Evolutionary conservation across 2,888 invertebrate genomes (phyloP).

Genomic region (Dioctria linearis): DNA sequence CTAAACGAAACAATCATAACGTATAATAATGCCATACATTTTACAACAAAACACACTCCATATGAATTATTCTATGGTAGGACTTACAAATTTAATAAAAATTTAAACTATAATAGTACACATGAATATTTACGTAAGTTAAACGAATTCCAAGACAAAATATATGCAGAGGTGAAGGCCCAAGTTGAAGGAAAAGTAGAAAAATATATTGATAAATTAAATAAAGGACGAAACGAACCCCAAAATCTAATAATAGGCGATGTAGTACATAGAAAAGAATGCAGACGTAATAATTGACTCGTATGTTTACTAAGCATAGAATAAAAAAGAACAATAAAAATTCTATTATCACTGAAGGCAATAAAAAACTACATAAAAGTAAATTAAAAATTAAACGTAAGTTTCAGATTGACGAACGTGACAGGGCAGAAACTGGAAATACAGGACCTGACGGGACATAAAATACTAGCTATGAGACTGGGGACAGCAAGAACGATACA

Average conservation of each 20-base stretch:
- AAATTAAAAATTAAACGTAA: background rate
- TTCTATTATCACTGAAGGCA: background rate
- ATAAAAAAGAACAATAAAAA: too few species aligned
- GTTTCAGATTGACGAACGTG: background rate
- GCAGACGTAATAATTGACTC: background rate
- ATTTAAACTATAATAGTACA: background rate
- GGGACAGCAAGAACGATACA: background rate
- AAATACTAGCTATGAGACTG: background rate
- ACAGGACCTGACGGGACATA: background rate
- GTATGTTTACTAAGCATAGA: background rate
- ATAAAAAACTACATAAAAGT: background rate
- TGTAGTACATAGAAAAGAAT: too few species aligned
- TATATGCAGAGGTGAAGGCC: background rate
- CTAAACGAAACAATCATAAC: background rate
- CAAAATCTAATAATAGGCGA: too few species aligned
- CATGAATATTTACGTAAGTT: background rate
- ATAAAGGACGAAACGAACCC: too few species aligned
- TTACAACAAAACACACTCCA: background rate
- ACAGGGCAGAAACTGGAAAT: background rate
- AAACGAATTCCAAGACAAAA: background rate
- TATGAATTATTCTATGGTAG: conserved; percentile 2
- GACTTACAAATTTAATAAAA: background rate
- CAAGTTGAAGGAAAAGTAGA: background rate
- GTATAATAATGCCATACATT: conserved; percentile 4
- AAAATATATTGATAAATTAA: too few species aligned